A percentile compares a stretch with the other conserved stretches of the same genome.
phyloP scores from a whole-genome alignment of 2,888 invertebrate species.

The Mechanitis mazaeus region DNA sequence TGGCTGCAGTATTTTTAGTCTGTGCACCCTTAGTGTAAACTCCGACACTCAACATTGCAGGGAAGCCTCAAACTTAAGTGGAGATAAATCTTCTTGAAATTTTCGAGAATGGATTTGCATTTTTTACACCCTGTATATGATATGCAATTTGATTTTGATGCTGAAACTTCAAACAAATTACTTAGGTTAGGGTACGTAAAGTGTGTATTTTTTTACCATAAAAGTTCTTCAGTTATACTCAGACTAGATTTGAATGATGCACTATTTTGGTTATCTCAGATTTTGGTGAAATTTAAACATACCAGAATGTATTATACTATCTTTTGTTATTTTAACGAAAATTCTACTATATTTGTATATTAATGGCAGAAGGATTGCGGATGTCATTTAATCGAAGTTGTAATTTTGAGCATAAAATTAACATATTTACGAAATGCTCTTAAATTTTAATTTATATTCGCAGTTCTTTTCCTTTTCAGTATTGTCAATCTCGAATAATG shows the following conservation, averaged over 20 bases:
- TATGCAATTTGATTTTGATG: conserved; percentile 2
- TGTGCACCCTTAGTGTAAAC: conserved; percentile 37
- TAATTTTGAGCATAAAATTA: too few relatives aligned
- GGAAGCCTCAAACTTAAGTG: conserved; percentile 9
- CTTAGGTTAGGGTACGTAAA: too few relatives aligned
- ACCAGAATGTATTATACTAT: too few relatives aligned
- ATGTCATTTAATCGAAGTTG: too few relatives aligned
- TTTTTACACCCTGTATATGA: conserved; percentile 3
- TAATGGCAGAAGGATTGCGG: too few relatives aligned
- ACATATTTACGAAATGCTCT: background rate
- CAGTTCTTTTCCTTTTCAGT: conserved; percentile 15
- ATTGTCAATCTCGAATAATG: conserved; percentile 21
- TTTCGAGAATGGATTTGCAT: conserved; percentile 6
- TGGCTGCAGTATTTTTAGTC: conserved; percentile 50
- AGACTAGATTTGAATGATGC: too few relatives aligned
- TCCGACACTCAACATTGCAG: conserved; percentile 20
- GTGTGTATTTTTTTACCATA: too few relatives aligned
- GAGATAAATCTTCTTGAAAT: conserved; percentile 20
- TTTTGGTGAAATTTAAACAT: too few relatives aligned
- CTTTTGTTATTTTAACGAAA: too few relatives aligned
- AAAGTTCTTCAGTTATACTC: too few relatives aligned
- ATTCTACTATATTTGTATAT: too few relatives aligned
- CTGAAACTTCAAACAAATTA: background rate
- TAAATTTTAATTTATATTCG: conserved; percentile 3
- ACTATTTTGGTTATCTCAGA: too few relatives aligned